A percentile compares a stretch with the other conserved stretches of the same genome.
Conservation (phyloP, 2,888 invertebrate genomes). For the Lysandra coridon region DNA sequence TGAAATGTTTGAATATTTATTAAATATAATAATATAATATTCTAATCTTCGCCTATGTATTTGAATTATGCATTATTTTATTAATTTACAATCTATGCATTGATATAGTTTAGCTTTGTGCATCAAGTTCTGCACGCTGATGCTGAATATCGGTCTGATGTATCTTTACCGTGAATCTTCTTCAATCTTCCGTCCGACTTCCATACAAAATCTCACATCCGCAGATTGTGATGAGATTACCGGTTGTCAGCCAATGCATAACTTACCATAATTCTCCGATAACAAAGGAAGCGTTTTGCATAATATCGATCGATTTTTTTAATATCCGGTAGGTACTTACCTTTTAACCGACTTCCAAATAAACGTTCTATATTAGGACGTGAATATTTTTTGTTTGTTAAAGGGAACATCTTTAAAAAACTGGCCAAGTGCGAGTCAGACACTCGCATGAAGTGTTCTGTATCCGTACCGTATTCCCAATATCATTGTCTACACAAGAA, state of each 20-base stretch:
- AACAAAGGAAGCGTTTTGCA: slow-evolving; percentile 21
- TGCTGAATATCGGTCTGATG: slow-evolving; percentile 34
- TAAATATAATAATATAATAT: too few relatives aligned
- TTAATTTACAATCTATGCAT: too few relatives aligned
- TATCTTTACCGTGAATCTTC: slow-evolving; percentile 36
- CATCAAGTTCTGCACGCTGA: background rate
- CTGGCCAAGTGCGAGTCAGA: too few relatives aligned
- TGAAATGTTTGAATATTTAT: too few relatives aligned
- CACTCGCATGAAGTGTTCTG: too few relatives aligned
- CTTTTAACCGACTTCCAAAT: background rate
- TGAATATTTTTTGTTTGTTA: background rate
- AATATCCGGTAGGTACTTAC: background rate
- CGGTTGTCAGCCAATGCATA: slow-evolving; percentile 11
- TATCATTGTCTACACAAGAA: background rate
- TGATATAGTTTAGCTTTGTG: background rate
- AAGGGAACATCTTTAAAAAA: background rate
- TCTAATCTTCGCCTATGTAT: too few relatives aligned
- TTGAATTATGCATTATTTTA: too few relatives aligned
- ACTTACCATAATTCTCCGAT: slow-evolving; percentile 19
- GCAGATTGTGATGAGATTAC: slow-evolving; percentile 22
- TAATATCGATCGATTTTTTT: background rate
- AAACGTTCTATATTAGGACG: too few relatives aligned
- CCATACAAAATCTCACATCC: slow-evolving; percentile 27
- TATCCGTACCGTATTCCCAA: background rate
- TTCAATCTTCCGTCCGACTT: slow-evolving; percentile 22